Evolutionary conservation across 1,140 invertebrate species (phyloP).

Genomic region (Hyphantria cunea): DNA sequence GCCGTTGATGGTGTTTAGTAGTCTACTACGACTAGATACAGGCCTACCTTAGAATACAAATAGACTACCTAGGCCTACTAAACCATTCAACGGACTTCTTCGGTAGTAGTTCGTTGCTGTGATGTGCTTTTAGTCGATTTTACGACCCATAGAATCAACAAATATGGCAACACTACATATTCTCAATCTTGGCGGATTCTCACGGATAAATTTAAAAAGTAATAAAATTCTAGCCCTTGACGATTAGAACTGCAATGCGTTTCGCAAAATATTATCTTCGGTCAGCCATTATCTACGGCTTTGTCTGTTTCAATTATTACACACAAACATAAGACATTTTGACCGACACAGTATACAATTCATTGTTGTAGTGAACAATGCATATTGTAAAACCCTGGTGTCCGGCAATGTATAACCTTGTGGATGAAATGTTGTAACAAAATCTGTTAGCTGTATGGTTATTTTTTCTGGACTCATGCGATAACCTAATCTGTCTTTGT

Average conservation of each 20-base stretch:
- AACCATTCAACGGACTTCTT: no score
- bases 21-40: no score
- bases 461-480: slow-evolving; percentile 10
- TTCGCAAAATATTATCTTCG: not conserved
- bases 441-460: not conserved
- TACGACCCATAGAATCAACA: no score
- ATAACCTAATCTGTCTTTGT: no score
- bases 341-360: slow-evolving; percentile 25
- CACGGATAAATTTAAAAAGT: not conserved
- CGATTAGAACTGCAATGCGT: not conserved
- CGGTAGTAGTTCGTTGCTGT: no score
- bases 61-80: no score
- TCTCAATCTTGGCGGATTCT: no score
- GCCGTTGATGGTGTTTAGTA: no score
- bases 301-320: slow-evolving; percentile 9
- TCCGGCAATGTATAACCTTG: slow-evolving; percentile 31
- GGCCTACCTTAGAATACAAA: no score
- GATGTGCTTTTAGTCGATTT: slow-evolving; percentile 2
- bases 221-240: not conserved
- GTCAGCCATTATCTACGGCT: slow-evolving; percentile 14
- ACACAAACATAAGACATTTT: slow-evolving; percentile 6
- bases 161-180: no score
- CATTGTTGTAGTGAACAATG: slow-evolving; percentile 39
- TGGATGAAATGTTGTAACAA: slow-evolving; percentile 7
- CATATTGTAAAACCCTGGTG: slow-evolving; percentile 21